A percentile compares a stretch with the other conserved stretches of the same genome.
These are phyloP conservation scores for Pinna nobilis DNA, from an alignment of 1,140 invertebrate species.

Conservation along the genomic window DNA sequence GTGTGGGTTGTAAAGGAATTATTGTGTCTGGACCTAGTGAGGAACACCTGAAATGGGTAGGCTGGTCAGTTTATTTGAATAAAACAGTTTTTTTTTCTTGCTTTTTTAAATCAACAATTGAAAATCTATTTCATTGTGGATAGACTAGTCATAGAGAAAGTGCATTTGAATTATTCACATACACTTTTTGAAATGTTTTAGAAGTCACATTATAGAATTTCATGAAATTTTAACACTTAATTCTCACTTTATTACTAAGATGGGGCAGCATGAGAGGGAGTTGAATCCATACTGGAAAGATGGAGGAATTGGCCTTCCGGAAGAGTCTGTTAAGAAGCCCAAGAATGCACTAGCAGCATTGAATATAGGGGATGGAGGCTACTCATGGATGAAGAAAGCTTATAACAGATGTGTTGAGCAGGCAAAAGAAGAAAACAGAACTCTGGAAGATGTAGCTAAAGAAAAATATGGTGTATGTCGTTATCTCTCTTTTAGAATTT, in stretches of 20 bases:
- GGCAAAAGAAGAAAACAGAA: slow-evolving; percentile 77
- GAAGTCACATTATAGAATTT: too few species aligned
- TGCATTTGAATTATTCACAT: too few species aligned
- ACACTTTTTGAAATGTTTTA: too few species aligned
- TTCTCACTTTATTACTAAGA: slow-evolving; percentile 74
- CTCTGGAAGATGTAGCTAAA: slow-evolving; percentile 79
- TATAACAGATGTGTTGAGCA: slow-evolving; percentile 79
- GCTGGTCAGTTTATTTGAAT: too few species aligned
- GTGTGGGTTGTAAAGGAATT: too few species aligned
- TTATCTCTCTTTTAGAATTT: not conserved
- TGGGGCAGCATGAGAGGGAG: slow-evolving; percentile 84
- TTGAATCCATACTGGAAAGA: slow-evolving; percentile 95
- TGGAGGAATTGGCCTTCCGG: slow-evolving; percentile 87
- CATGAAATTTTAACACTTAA: not conserved
- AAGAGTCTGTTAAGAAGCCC: slow-evolving; percentile 45
- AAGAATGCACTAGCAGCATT: slow-evolving; percentile 1
- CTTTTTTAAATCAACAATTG: too few species aligned
- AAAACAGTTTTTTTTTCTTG: too few species aligned
- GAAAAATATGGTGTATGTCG: slow-evolving; percentile 80
- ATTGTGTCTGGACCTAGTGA: too few species aligned
- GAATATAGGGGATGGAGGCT: slow-evolving; percentile 61
- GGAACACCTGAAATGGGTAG: too few species aligned
- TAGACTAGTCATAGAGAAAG: too few species aligned
- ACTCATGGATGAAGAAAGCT: slow-evolving; percentile 79
- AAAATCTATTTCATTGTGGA: too few species aligned